Conservation (phyloP, 2,113 vertebrate genomes). For the Petroica traversi region DNA sequence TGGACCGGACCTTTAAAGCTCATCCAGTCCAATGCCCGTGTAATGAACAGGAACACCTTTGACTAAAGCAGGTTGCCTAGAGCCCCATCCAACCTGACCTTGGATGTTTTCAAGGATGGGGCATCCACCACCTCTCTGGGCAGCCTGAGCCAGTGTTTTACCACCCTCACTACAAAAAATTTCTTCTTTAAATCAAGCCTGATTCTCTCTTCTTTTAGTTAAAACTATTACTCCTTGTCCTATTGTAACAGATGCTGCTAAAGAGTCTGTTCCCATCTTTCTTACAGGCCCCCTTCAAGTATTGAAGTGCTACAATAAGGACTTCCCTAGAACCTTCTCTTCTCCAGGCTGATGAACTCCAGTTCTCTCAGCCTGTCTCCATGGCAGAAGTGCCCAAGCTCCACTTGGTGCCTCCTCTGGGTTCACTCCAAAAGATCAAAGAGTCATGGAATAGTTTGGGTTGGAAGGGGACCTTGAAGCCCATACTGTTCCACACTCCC, state of each 20-base stretch:
- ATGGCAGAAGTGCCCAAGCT: background rate
- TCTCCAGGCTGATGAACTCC: background rate
- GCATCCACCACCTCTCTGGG: background rate
- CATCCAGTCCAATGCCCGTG: background rate
- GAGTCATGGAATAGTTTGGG: background rate
- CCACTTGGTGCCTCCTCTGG: background rate
- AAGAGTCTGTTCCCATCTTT: background rate
- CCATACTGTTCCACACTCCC: fast-evolving
- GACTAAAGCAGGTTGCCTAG: background rate
- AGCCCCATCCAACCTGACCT: background rate
- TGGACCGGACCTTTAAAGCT: background rate
- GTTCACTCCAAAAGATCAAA: background rate
- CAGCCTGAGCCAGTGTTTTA: background rate
- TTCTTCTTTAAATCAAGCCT: background rate
- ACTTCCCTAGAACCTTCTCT: background rate
- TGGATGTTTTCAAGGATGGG: background rate
- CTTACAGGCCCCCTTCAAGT: background rate
- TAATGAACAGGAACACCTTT: background rate
- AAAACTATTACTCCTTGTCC: background rate
- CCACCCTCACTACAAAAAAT: background rate
- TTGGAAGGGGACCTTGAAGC: background rate
- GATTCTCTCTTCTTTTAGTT: background rate
- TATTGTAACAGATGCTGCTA: too few relatives aligned
- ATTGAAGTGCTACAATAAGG: background rate
- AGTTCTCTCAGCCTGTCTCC: background rate